These are phyloP conservation scores for Apis cerana DNA, from an alignment of 1,140 invertebrate genomes.

Conservation along the genomic window DNA sequence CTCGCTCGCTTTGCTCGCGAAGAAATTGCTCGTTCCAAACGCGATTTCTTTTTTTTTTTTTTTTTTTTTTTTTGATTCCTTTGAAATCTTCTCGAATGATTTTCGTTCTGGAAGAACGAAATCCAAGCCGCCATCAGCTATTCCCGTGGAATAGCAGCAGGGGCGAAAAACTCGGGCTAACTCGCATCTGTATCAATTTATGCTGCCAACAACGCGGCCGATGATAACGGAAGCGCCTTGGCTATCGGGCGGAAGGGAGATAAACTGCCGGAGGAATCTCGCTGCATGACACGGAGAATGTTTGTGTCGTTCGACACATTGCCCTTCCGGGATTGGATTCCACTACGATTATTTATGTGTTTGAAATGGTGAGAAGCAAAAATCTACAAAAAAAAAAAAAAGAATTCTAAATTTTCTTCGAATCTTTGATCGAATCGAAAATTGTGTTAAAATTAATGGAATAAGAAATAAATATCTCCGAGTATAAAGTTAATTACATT, in stretches of 20 bases:
- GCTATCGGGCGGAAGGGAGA: slow-evolving; percentile 48
- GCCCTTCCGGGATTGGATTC: slow-evolving; percentile 15
- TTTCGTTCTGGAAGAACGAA: not conserved
- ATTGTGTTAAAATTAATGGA: not conserved
- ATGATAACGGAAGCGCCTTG: slow-evolving; percentile 68
- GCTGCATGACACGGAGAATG: slow-evolving; percentile 36
- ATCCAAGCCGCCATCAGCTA: slow-evolving; percentile 13
- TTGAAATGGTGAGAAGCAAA: not conserved
- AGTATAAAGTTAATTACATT: too few relatives aligned
- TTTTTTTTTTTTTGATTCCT: slow-evolving; percentile 27
- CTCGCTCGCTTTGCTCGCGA: not conserved
- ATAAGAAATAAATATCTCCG: not conserved
- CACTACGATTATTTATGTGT: slow-evolving; percentile 10
- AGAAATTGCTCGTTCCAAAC: slow-evolving; percentile 28
- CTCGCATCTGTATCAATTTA: slow-evolving; percentile 81
- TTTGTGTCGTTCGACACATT: slow-evolving; percentile 41
- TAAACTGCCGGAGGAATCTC: slow-evolving; percentile 54
- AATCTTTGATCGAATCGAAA: too few relatives aligned
- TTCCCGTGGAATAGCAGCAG: slow-evolving; percentile 61
- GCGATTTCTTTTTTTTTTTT: slow-evolving; percentile 41
- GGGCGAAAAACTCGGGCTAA: slow-evolving; percentile 78
- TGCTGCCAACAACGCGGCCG: slow-evolving; percentile 68
- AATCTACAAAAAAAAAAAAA: too few relatives aligned
- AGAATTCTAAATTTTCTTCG: too few relatives aligned
- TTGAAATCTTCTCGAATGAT: not conserved